Percentiles rank a stretch among this genome's conserved stretches.
Evolutionary conservation across 2,888 invertebrate genomes (phyloP).

Genomic region (Tenthredo mesomela): DNA sequence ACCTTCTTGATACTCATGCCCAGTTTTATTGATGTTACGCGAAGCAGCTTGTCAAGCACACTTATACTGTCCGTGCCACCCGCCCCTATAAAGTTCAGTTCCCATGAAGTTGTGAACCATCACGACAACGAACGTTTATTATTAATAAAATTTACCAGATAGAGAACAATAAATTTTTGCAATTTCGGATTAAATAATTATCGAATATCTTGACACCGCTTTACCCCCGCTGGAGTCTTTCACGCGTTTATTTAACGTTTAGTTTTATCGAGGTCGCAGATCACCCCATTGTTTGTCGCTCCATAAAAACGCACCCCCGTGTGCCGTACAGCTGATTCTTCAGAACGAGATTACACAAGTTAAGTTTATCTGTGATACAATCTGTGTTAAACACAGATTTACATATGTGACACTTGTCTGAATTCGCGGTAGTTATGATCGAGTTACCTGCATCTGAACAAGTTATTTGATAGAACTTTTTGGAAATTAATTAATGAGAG

Average conservation of each 20-base stretch:
- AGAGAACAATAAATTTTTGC: neutral
- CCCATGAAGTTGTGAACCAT: constrained; percentile 19
- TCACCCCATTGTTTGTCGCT: neutral
- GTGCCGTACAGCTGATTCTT: constrained; percentile 1
- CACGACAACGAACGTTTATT: neutral
- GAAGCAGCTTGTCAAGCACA: constrained; percentile 35
- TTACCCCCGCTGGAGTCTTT: neutral
- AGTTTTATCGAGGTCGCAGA: neutral
- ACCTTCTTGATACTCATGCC: constrained; percentile 49
- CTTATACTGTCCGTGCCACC: constrained; percentile 16
- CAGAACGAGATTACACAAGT: constrained; percentile 1
- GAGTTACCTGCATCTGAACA: neutral
- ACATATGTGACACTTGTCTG: neutral
- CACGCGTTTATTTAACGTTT: neutral
- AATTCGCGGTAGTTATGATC: neutral
- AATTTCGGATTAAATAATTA: neutral
- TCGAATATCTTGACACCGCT: neutral
- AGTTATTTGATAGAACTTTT: neutral
- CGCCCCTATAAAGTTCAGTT: constrained; percentile 33
- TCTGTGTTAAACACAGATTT: constrained; percentile 7
- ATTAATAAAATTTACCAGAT: neutral
- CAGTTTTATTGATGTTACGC: constrained; percentile 49
- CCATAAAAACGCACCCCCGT: constrained; percentile 36
- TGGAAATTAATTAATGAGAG: neutral
- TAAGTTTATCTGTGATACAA: constrained; percentile 27